These are phyloP conservation scores for Eremophila alpestris DNA, from an alignment of 2,797 vertebrate genomes.

Conservation along the genomic window DNA sequence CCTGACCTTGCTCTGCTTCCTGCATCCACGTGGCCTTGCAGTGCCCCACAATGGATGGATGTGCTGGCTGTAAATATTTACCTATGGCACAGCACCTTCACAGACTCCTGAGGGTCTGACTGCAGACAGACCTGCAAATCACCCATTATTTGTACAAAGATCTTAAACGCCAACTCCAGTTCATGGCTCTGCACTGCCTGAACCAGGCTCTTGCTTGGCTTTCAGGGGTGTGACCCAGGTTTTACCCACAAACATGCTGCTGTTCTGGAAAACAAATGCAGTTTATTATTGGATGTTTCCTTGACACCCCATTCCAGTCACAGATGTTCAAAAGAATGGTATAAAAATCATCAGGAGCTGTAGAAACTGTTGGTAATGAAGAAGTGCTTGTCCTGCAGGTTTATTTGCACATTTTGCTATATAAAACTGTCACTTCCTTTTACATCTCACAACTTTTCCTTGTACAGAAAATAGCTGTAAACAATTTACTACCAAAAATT, in stretches of 20 bases:
- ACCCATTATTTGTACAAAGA: constrained; percentile 96
- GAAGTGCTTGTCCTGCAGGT: background rate
- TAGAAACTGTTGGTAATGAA: background rate
- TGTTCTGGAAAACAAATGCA: background rate
- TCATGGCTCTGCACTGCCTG: constrained; percentile 84
- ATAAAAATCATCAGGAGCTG: background rate
- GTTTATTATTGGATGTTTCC: background rate
- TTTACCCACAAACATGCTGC: background rate
- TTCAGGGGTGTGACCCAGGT: background rate
- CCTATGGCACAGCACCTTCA: constrained; percentile 98
- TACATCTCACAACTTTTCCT: background rate
- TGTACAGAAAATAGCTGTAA: constrained; percentile 56
- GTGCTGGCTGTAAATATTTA: constrained; percentile 97
- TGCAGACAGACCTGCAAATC: constrained; percentile 91
- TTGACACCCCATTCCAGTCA: background rate
- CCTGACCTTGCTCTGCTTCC: constrained; percentile 67
- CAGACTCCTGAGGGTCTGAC: constrained; percentile 88
- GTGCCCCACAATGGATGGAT: constrained; percentile 80
- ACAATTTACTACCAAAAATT: background rate
- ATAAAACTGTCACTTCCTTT: background rate
- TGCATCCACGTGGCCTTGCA: constrained; percentile 87
- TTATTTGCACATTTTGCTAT: constrained; percentile 24
- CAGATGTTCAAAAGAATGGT: background rate
- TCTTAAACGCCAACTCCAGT: constrained; percentile 78
- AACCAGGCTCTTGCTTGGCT: constrained; percentile 70